Evolutionary conservation across 2,797 vertebrate species (phyloP).

Genomic region (Crypturellus tataupa): DNA sequence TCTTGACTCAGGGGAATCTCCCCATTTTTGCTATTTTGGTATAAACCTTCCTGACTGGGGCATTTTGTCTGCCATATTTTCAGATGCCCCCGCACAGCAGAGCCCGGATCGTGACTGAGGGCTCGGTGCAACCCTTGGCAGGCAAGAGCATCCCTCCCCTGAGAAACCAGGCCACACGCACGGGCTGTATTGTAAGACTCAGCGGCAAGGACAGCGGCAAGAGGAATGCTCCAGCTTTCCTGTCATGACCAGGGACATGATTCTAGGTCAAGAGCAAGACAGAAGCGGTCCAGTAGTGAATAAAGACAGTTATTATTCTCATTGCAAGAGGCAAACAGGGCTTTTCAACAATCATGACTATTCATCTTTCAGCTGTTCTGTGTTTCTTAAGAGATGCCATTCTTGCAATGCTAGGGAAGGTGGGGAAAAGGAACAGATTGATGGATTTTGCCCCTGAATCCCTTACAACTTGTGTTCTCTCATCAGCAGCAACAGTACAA

Average conservation of each 20-base stretch:
- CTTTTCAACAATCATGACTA: conserved; percentile 18
- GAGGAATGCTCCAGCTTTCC: neutral
- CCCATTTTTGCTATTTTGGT: neutral
- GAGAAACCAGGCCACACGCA: neutral
- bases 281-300: neutral
- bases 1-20: neutral
- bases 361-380: neutral
- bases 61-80: neutral
- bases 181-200: neutral
- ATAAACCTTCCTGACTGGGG: neutral
- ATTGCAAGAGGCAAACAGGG: neutral
- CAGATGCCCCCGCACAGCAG: neutral
- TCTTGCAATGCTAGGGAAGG: neutral
- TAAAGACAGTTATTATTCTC: neutral
- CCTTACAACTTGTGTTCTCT: neutral
- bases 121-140: neutral
- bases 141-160: neutral
- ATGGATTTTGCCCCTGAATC: neutral
- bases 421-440: neutral
- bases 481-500: too few relatives aligned
- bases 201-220: neutral
- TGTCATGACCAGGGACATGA: neutral
- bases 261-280: conserved; percentile 1
- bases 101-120: neutral
- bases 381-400: neutral